Evolutionary conservation across 1,140 invertebrate species (phyloP).

Genomic region (Odontomachus brunneus): DNA sequence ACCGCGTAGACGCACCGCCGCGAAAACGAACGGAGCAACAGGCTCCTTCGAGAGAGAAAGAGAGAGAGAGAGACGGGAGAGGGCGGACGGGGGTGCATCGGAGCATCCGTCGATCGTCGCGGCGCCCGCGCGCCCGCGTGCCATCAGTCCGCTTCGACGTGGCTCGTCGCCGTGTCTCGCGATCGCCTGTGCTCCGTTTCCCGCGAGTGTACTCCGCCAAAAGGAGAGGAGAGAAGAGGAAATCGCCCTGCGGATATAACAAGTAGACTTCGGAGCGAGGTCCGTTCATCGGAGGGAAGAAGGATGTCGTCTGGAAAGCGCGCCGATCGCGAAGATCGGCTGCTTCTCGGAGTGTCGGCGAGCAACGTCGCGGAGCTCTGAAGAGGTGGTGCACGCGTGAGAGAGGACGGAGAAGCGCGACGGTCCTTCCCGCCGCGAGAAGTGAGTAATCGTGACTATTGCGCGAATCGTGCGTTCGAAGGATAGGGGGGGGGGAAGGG

Average conservation of each 20-base stretch:
- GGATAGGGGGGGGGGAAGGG: constrained; percentile 14
- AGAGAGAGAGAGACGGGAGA: not conserved
- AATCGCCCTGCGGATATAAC: constrained; percentile 1
- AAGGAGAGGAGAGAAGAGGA: not conserved
- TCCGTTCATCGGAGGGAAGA: not conserved
- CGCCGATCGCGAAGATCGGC: constrained; percentile 38
- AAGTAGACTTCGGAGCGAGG: not conserved
- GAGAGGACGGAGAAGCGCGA: constrained; percentile 50
- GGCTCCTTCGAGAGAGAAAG: constrained; percentile 49
- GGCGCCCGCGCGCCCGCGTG: constrained; percentile 47
- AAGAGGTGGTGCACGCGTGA: constrained; percentile 49
- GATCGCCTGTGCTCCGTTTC: constrained; percentile 30
- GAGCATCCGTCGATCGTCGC: constrained; percentile 60
- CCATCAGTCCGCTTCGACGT: constrained; percentile 33
- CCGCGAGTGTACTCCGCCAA: constrained; percentile 17
- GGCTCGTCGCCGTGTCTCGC: constrained; percentile 2
- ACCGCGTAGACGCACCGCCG: constrained; percentile 39
- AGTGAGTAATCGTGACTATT: constrained; percentile 62
- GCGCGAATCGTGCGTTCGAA: not conserved
- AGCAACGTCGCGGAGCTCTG: constrained; percentile 9
- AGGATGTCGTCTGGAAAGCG: constrained; percentile 30
- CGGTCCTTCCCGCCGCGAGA: constrained; percentile 54
- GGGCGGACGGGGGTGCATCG: constrained; percentile 24
- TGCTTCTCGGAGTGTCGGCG: constrained; percentile 27
- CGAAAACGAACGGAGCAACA: constrained; percentile 61